These are phyloP conservation scores for Trematomus loennbergii DNA, from an alignment of 2,113 vertebrate species.

Conservation along the genomic window DNA sequence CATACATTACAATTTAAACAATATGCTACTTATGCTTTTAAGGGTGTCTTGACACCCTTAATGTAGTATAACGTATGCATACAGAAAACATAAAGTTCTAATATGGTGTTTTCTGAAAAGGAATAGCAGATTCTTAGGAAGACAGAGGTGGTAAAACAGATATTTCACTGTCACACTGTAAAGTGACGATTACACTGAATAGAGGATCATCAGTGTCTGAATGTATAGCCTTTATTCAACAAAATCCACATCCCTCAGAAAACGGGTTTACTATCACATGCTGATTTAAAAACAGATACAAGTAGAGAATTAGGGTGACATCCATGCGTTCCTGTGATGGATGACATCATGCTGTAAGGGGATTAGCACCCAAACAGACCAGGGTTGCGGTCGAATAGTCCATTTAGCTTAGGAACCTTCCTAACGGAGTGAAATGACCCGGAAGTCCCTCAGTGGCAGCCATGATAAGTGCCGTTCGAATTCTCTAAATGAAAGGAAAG, in stretches of 20 bases:
- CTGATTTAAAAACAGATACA: too few relatives aligned
- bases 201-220: neutral
- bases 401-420: too few relatives aligned
- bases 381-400: too few relatives aligned
- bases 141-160: neutral
- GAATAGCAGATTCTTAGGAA: neutral
- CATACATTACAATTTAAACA: neutral
- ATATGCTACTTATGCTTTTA: neutral
- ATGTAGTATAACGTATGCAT: neutral
- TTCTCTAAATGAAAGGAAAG: too few relatives aligned
- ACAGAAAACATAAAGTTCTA: neutral
- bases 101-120: neutral
- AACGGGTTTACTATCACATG: too few relatives aligned
- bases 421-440: too few relatives aligned
- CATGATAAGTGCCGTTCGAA: too few relatives aligned
- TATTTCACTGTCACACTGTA: neutral
- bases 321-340: neutral
- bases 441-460: too few relatives aligned
- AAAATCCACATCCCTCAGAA: neutral
- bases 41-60: too few relatives aligned
- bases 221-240: neutral
- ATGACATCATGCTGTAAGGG: conserved; percentile 72
- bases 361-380: conserved; percentile 66
- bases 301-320: too few relatives aligned
- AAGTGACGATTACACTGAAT: neutral